A percentile compares a stretch with the other conserved stretches of the same genome.
These are phyloP conservation scores for Andrena camellia DNA, from an alignment of 2,888 invertebrate genomes.

Conservation along the genomic window DNA sequence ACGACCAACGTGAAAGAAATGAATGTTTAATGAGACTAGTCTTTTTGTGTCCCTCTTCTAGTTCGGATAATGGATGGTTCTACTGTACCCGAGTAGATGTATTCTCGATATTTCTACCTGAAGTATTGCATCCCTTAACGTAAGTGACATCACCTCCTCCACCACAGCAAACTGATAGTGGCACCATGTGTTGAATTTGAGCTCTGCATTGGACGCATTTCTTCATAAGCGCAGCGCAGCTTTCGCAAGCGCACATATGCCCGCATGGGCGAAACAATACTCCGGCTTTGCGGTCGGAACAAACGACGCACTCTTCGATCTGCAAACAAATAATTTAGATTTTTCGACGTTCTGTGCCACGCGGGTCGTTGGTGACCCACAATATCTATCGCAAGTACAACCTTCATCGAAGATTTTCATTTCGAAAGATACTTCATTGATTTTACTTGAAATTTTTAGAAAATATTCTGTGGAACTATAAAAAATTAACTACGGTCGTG, in stretches of 20 bases:
- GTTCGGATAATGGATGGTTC: too few species aligned
- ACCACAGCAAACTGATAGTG: slow-evolving; percentile 87
- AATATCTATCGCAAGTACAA: too few species aligned
- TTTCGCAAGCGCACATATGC: slow-evolving; percentile 96
- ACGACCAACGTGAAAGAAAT: too few species aligned
- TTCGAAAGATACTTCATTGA: too few species aligned
- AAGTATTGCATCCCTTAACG: slow-evolving; percentile 77
- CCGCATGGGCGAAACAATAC: slow-evolving; percentile 98
- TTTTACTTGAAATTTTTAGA: too few species aligned
- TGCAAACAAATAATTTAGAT: slow-evolving; percentile 80
- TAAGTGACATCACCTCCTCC: slow-evolving; percentile 80
- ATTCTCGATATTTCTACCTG: slow-evolving; percentile 67
- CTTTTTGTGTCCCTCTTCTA: too few species aligned
- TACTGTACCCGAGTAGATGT: too few species aligned
- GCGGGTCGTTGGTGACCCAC: too few species aligned
- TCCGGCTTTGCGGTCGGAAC: slow-evolving; percentile 96
- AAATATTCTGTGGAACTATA: too few species aligned
- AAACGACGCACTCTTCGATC: slow-evolving; percentile 98
- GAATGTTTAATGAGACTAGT: too few species aligned
- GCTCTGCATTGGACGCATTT: slow-evolving; percentile 98
- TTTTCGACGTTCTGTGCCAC: not conserved
- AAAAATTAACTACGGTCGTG: too few species aligned
- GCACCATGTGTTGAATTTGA: slow-evolving; percentile 91
- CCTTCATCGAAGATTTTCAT: too few species aligned
- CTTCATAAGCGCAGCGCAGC: slow-evolving; percentile 97